Evolutionary conservation across 2,888 invertebrate genomes (phyloP).

Genomic region (Eupithecia subfuscata): DNA sequence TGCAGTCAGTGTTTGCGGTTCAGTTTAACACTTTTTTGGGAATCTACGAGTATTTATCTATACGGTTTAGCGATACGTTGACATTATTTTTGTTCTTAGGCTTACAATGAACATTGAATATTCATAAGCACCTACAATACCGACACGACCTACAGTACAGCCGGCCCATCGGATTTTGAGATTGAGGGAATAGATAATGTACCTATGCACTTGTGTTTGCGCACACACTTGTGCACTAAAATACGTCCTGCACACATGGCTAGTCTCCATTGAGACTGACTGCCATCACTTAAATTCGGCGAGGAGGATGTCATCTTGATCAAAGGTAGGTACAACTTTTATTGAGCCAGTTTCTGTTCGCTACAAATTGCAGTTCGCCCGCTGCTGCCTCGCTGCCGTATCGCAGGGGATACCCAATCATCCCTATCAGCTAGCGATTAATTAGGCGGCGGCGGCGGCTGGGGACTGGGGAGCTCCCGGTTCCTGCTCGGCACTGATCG

Average conservation of each 20-base stretch:
- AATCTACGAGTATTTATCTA: no score
- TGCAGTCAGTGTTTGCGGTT: not conserved
- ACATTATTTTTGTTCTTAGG: no score
- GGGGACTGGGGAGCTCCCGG: conserved; percentile 14
- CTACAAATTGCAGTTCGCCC: not conserved
- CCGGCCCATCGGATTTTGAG: no score
- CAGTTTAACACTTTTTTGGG: no score
- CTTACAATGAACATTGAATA: no score
- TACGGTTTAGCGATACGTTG: no score
- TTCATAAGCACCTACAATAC: no score
- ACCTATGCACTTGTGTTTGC: not conserved
- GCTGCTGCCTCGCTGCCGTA: not conserved
- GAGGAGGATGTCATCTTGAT: not conserved
- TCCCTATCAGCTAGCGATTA: conserved; percentile 52
- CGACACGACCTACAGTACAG: no score
- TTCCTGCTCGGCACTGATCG: conserved; percentile 37
- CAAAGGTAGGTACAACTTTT: not conserved
- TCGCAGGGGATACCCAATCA: conserved; percentile 55
- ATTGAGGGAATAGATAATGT: no score
- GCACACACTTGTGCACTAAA: not conserved
- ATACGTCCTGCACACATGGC: not conserved
- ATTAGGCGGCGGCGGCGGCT: conserved; percentile 48
- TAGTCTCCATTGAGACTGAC: not conserved
- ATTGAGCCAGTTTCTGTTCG: not conserved
- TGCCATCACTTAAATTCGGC: not conserved